Base-by-base conservation (phyloP, 1,140 invertebrate genomes). In the Atta colombica region DNA sequence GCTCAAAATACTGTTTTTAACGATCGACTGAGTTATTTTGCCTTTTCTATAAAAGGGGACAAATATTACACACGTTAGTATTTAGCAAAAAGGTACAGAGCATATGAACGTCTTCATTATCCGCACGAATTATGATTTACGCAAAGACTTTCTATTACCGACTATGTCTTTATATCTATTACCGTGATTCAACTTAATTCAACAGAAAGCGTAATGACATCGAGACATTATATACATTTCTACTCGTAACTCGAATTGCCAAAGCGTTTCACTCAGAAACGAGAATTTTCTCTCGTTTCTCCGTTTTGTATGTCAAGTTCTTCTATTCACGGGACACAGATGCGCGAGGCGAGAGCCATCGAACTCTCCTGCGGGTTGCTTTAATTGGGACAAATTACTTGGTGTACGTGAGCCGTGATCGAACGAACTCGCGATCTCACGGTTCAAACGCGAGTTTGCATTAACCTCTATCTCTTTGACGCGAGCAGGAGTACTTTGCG, bases 331-430 rank as follows among this genome's bases (percentile, higher is more conserved):
- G 45, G 74, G 58, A 51, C 81, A 65, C 60, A 85, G 66, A 63
- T 87, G 80, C 75, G 72, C 87, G 77, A 51, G n/a, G 49, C 63
- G 77, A 87, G 74, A 80, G 77, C 49, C 58, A 87, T 25, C 89
- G 77, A 84, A 85, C 61, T 89, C 87, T 69, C 61, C 80, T 80
- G 89, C 80, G 78, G 88, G 72, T 88, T 80, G 84, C 74, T 92
- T 90, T 92, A 93, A 93, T 93, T 89, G 90, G 92, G 87, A 93
- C 90, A 92, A 93, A 93, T 93, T 91, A 93, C 89, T 88, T 69
- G 55, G 55, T 61, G 63, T 88, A 92, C 90, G 90, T 92, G 91
- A 91, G 87, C 72, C 80, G 87, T 66, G 87, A 92, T 85, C 84
- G 89, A 90, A 92, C 84, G 60, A 91, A 80, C 74, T 87, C 82